Evolutionary conservation across 1,140 invertebrate genomes (phyloP).

Genomic region (Trachymyrmex cornetzi): DNA sequence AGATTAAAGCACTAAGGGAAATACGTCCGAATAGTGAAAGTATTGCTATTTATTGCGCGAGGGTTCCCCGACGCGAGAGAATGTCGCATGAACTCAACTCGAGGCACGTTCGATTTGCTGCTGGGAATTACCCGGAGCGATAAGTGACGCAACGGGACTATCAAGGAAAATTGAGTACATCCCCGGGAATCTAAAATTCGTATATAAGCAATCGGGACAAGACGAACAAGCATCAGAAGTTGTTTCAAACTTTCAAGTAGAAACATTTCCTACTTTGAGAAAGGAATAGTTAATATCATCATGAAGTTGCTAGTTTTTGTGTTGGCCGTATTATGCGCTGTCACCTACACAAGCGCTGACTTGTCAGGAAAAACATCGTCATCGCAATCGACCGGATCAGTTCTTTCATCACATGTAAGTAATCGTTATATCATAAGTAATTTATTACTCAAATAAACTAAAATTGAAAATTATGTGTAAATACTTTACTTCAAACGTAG

Average conservation of each 20-base stretch:
- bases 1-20: not conserved
- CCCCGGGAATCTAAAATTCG: conserved; percentile 18
- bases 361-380: not conserved
- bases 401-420: conserved; percentile 35
- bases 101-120: not conserved
- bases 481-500: not conserved
- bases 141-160: not conserved
- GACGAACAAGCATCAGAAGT: conserved; percentile 46
- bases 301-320: conserved; percentile 45
- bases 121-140: conserved; percentile 40
- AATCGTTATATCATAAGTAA: not conserved
- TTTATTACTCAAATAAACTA: not conserved
- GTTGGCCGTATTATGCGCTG: conserved; percentile 38
- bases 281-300: conserved; percentile 6
- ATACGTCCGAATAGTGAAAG: not conserved
- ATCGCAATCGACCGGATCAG: not conserved
- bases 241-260: conserved; percentile 10
- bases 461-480: not conserved
- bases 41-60: not conserved
- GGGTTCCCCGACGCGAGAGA: conserved; percentile 32
- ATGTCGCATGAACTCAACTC: conserved; percentile 9
- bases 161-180: conserved; percentile 22
- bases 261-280: conserved; percentile 14
- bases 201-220: conserved; percentile 41
- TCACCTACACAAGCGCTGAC: conserved; percentile 17